Evolutionary conservation across 2,888 invertebrate species (phyloP), one percentile per base, ranked within the genome.

Genomic region (Stenotaenia linearis): DNA sequence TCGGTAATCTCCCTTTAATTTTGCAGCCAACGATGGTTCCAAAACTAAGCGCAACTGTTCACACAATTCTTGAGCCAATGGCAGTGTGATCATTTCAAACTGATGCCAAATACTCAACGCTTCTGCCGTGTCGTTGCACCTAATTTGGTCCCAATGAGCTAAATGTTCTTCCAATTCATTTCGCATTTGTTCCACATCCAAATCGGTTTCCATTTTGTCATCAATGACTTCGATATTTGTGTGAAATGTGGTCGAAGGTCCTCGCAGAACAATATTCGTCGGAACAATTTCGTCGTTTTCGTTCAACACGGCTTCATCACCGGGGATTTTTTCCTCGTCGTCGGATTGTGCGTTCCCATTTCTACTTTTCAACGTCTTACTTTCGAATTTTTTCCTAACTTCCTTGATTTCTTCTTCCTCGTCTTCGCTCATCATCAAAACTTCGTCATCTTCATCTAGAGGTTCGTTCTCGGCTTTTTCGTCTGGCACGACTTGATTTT

Each of bases 1-100:
- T 78, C 97, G 90, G 87, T 95, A 99, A 87, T 99, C 99, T 23
- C 99, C 99, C 87, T 91, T 94, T 37, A 97, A 88, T 82, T 96
- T 90, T 0, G 97, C 93, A 0, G 97, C 93, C 83, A 95, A 93
- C 0, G 97, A 97, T 0, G 99, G 99, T 86, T 99, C 98, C 50
- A 99, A 87, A 74, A 99, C 94, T 0, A 99, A 90, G 75, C 99
- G 89, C 81, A 99, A 88, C 83, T 97, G 93, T 86, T 99, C 98
- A 82, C 97, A 96, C 40, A 99, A 89, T 83, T 95, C 93, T 79
- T 93, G 91, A 0, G 96, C 93, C 81, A 95, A 85, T 83, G 85
- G 83, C 1, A 85, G 81, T 0, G 88, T 88, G 77, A 85, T 80
- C 4, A 85, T 83, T 81, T 86, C 86, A 77, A 86, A 86, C 69